Conservation (phyloP, 2,797 vertebrate genomes). For the Fistularia tabacaria region DNA sequence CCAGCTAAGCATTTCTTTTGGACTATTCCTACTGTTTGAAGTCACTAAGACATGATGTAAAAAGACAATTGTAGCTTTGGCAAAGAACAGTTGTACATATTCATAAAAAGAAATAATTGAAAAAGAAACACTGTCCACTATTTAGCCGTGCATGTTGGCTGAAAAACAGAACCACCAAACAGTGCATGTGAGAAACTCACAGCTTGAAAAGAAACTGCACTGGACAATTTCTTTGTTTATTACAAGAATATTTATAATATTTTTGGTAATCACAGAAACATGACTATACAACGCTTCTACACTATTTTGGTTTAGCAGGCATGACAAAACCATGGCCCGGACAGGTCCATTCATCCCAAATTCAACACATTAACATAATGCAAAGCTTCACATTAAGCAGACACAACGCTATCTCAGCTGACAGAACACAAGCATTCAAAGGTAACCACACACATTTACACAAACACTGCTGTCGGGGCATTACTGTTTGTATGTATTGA, state of each 20-base stretch:
- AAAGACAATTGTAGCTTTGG: no score
- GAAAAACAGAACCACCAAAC: no score
- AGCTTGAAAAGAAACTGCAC: not conserved
- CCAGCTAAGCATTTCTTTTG: no score
- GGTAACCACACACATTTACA: conserved; percentile 10
- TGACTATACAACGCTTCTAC: conserved; percentile 66
- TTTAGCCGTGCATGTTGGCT: no score
- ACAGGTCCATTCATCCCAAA: conserved; percentile 26
- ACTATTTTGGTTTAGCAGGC: conserved; percentile 56
- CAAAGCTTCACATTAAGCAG: conserved; percentile 41
- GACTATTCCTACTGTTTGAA: no score
- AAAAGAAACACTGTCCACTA: no score
- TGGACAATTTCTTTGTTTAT: conserved; percentile 63
- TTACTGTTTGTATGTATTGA: conserved; percentile 27
- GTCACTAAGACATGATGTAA: no score
- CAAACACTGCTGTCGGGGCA: conserved; percentile 25
- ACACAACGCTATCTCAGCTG: conserved; percentile 19
- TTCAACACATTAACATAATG: conserved; percentile 35
- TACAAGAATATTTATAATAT: conserved; percentile 78
- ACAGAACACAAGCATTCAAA: conserved; percentile 15
- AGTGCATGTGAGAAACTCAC: not conserved
- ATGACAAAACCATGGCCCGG: conserved; percentile 12
- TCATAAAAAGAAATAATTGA: no score
- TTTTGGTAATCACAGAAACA: conserved; percentile 70
- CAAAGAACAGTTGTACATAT: no score